Evolutionary conservation across 1,140 invertebrate species (phyloP), one percentile per base, ranked within the genome.

Genomic region (Campoletis sonorensis): DNA sequence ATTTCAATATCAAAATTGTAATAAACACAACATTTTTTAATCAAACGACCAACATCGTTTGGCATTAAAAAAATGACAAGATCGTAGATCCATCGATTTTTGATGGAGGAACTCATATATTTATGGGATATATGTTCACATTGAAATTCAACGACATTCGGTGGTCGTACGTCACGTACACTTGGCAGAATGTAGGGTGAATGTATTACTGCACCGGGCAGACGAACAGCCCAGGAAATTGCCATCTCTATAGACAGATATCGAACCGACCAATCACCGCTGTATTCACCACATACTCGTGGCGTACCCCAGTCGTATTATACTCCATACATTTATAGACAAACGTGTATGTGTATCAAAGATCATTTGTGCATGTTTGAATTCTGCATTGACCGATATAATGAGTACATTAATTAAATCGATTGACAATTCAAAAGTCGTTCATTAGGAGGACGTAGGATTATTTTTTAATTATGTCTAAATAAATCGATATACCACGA

Each of bases 171-270:
- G 30, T 33, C 67, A 70, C 67, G 67, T 70, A 33, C 27, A 33
- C 30, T 70, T 33, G 30, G 67, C 67, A 70, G 27, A 33, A 70
- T 16, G 30, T 18, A 70, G 67, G 67, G 67, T 70, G 67, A 70
- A 70, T 70, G 67, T 70, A 70, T 70, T 70, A 70, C 16, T 33
- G 67, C 30, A 33, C 67, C 27, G 3, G 16, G 67, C 30, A 26
- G 67, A 70, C 30, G 16, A 30, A 70, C 67, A 70, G 67, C 13
- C 27, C 26, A 33, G 67, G 67, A 70, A 70, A 70, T 70, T 70
- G 30, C 67, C 67, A 70, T 30, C 30, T 70, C 67, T 33, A 70
- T 70, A 70, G 67, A 70, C 30, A 33, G 67, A 70, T 70, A 70
- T 70, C 26, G 26, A 70, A 33, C 67, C 67, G 18, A 70, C 67